phyloP scores from a whole-genome alignment of 53 echinoderm and acorn worm species.

The Holothuria scabra region DNA sequence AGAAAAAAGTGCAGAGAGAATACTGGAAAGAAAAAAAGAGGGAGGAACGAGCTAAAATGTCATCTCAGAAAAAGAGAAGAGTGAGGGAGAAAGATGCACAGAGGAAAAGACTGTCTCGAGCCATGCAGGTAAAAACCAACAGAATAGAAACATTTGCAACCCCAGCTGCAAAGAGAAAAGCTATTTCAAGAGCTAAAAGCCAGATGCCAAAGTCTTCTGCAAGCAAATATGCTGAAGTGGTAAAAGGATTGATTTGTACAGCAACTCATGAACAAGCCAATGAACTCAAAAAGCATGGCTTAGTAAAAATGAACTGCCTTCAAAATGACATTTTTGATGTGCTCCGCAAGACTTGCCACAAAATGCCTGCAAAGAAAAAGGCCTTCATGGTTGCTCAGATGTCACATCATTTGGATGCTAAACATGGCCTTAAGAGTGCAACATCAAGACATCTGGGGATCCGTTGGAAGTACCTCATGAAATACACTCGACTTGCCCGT shows the following conservation, averaged over 20 bases:
- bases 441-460: too few relatives aligned
- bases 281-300: not conserved
- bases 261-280: not conserved
- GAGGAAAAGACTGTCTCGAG: not conserved
- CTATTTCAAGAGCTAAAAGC: not conserved
- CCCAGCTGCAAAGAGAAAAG: slow-evolving; percentile 1
- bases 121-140: not conserved
- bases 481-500: too few relatives aligned
- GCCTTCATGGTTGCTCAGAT: too few relatives aligned
- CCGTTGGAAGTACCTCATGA: too few relatives aligned
- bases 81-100: not conserved
- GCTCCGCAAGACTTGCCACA: too few relatives aligned
- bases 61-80: not conserved
- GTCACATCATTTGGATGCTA: too few relatives aligned
- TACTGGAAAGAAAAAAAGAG: slow-evolving; percentile 18
- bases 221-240: slow-evolving; percentile 13
- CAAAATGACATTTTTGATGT: not conserved
- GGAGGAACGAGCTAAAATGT: slow-evolving; percentile 26
- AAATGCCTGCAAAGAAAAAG: too few relatives aligned
- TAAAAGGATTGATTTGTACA: not conserved
- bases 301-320: not conserved
- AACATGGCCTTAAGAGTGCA: too few relatives aligned
- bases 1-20: not conserved
- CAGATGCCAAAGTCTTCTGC: not conserved
- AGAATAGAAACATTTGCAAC: not conserved